Conservation (phyloP, 1,140 invertebrate species). For the Saccostrea glomerata region DNA sequence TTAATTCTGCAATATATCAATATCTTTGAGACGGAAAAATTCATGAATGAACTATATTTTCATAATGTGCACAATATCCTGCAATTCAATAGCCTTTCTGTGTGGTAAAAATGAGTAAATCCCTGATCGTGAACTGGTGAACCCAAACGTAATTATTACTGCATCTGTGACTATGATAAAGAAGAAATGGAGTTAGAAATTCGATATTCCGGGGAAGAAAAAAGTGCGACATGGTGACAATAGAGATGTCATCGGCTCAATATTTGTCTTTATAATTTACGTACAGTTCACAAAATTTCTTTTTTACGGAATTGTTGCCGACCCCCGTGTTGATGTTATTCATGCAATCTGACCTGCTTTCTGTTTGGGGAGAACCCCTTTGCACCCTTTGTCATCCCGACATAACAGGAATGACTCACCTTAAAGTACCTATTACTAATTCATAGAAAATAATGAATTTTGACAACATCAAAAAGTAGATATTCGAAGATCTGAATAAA, state of each 20-base stretch:
- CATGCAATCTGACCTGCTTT: slow-evolving; percentile 21
- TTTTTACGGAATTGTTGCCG: slow-evolving; percentile 2
- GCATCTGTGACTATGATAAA: slow-evolving; percentile 27
- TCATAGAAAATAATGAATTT: slow-evolving; percentile 25
- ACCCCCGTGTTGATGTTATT: background rate
- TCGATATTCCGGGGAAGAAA: background rate
- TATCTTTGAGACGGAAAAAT: slow-evolving; percentile 16
- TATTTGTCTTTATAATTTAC: slow-evolving; percentile 22
- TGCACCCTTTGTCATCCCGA: background rate
- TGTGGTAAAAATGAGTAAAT: background rate
- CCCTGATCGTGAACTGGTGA: background rate
- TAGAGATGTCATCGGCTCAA: slow-evolving; percentile 13
- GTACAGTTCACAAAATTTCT: slow-evolving; percentile 14
- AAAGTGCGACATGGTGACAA: background rate
- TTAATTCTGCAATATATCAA: slow-evolving; percentile 35
- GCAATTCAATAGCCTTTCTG: background rate
- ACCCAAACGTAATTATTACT: slow-evolving; percentile 20
- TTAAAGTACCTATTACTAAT: slow-evolving; percentile 26
- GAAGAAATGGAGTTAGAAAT: slow-evolving; percentile 13
- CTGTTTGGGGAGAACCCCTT: background rate
- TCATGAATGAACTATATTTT: background rate
- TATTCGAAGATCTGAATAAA: background rate
- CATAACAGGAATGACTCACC: background rate
- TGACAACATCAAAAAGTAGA: slow-evolving; percentile 19
- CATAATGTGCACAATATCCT: background rate